Evolutionary conservation across 1,140 invertebrate genomes (phyloP), one percentile per base, ranked within the genome.

Genomic region (Teleogryllus occipitalis): DNA sequence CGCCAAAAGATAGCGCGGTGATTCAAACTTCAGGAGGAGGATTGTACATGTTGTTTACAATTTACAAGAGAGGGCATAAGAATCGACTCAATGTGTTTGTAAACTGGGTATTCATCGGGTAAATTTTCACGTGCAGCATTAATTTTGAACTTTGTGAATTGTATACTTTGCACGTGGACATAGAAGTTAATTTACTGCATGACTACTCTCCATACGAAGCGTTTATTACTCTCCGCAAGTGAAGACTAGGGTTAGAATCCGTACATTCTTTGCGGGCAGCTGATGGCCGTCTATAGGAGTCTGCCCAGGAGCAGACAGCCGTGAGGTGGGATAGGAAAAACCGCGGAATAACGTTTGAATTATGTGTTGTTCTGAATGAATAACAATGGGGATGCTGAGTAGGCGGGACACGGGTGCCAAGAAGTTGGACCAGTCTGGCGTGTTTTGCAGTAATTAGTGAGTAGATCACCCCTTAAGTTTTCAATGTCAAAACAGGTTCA

Each of bases 81-180:
- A 48, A 77, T 77, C 76, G 76, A 48, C 76, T 49, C 77, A 81
- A 77, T 81, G 78, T 81, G 80, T 81, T 81, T 81, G 80, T 81
- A 81, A 81, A 81, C 80, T 81, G 80, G 78, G 74, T 75, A 78
- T 78, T 78, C 77, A 78, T 81, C 77, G 77, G 73, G n/a, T 72
- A 81, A 65, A 77, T 48, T 81, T 81, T 81, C 80, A 81, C 80
- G 80, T 81, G 80, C 76, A 79, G 76, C 74, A 72, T 21, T 46
- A 21, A 49, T 65, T 78, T 75, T 74, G 74, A 75, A 76, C 15
- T 74, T n/a, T 81, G 27, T 81, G 74, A 21, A 74, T 75, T 79
- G 74, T 75, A 75, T 74, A 79, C 47, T 49, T 39, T 81, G 21
- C 74, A 27, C 21, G 27, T 79, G 18, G 21, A 48, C 47, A 65